A percentile compares a stretch with the other conserved stretches of the same genome.
Conservation (phyloP, 2,113 vertebrate species). For the Tautogolabrus adspersus region DNA sequence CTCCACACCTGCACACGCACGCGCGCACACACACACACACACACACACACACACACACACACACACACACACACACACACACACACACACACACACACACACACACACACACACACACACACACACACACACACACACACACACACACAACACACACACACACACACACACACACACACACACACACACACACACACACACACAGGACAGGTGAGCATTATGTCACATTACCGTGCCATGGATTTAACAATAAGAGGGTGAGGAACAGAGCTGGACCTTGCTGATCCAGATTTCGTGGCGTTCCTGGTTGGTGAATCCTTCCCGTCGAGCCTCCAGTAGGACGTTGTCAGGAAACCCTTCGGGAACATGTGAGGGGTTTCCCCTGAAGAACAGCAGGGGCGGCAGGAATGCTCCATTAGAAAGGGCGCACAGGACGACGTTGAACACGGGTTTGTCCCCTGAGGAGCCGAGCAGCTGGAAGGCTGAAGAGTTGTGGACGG, state of each 20-base stretch:
- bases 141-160: too few species aligned
- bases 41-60: too few species aligned
- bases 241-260: constrained; percentile 7
- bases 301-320: constrained; percentile 36
- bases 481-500: accelerated
- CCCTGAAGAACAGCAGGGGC: constrained; percentile 67
- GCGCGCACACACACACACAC: too few species aligned
- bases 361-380: neutral
- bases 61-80: too few species aligned
- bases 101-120: too few species aligned
- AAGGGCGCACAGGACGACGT: constrained; percentile 44
- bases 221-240: neutral
- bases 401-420: constrained; percentile 56
- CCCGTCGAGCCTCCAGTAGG: constrained; percentile 47
- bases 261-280: constrained; percentile 33
- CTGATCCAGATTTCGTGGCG: constrained; percentile 48
- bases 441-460: neutral
- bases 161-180: too few species aligned
- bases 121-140: too few species aligned
- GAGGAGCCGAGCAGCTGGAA: constrained; percentile 12
- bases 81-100: too few species aligned
- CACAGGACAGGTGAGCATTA: neutral
- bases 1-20: constrained; percentile 82
- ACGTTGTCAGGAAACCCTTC: constrained; percentile 68
- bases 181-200: too few species aligned